phyloP scores from a whole-genome alignment of 1,140 invertebrate species.

The Galleria mellonella region DNA sequence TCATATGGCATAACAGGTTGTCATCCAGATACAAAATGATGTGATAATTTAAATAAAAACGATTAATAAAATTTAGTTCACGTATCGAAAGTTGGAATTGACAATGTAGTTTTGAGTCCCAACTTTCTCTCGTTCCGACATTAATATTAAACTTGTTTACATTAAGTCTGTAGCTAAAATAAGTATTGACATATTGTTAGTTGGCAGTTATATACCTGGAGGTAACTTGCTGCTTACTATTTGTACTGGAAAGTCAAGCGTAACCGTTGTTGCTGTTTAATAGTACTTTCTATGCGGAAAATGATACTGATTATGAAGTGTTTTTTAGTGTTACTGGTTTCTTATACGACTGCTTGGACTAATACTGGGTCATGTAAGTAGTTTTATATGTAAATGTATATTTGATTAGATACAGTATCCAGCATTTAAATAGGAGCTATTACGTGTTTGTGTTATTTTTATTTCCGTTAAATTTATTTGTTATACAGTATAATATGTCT shows the following conservation, averaged over 20 bases:
- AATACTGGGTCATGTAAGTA: no score
- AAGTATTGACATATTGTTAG: constrained; percentile 44
- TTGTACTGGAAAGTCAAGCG: constrained; percentile 40
- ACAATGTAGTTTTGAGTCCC: constrained; percentile 35
- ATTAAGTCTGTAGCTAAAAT: constrained; percentile 44
- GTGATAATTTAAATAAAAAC: neutral
- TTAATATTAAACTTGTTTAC: constrained; percentile 72
- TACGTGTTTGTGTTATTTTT: no score
- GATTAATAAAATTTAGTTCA: constrained; percentile 23
- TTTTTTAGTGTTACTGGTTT: no score
- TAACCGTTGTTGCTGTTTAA: constrained; percentile 26
- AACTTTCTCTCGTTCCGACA: constrained; percentile 55
- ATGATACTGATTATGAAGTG: no score
- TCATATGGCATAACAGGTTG: no score
- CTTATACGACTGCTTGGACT: no score
- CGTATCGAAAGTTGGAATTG: constrained; percentile 46
- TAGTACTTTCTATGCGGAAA: neutral
- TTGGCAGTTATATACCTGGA: constrained; percentile 59
- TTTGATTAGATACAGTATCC: no score
- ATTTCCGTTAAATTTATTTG: no score
- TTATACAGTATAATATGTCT: no score
- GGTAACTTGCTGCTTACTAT: constrained; percentile 45
- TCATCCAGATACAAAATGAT: no score
- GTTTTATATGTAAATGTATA: no score
- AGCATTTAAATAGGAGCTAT: no score